phyloP scores from a whole-genome alignment of 2,113 vertebrate genomes.

The Manacus vitellinus region DNA sequence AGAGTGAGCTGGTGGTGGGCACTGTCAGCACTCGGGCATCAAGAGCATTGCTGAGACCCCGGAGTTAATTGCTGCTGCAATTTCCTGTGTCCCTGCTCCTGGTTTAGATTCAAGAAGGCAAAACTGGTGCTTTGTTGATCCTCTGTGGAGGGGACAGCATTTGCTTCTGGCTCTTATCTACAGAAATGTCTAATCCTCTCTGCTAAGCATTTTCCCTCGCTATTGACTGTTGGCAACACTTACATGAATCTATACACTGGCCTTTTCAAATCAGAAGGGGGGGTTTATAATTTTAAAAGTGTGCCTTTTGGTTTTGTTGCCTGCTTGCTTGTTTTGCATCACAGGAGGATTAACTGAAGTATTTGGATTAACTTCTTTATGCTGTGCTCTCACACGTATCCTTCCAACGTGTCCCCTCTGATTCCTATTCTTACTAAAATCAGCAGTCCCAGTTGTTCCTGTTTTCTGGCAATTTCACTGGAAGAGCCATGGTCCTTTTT shows the following conservation, averaged over 20 bases:
- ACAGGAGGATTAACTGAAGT: neutral
- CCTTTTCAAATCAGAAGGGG: neutral
- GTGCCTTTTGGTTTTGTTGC: neutral
- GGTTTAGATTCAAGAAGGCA: neutral
- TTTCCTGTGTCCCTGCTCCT: accelerated
- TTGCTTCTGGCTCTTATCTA: neutral
- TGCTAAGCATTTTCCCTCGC: neutral
- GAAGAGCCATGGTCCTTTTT: neutral
- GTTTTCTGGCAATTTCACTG: neutral
- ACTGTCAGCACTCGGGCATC: neutral
- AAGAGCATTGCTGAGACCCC: neutral
- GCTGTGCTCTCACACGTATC: neutral
- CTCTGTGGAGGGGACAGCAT: neutral
- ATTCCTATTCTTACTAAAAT: neutral
- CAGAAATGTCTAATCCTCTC: neutral
- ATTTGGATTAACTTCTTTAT: neutral
- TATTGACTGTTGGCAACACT: neutral
- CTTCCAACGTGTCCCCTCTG: neutral
- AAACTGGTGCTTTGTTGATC: neutral
- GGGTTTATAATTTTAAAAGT: neutral
- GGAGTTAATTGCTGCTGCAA: neutral
- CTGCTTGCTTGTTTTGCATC: neutral
- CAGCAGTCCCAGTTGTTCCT: neutral
- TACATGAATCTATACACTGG: neutral
- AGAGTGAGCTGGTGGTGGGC: neutral